Base-by-base conservation (phyloP, 2,113 vertebrate genomes). In the Ptilorrhoa leucosticta region DNA sequence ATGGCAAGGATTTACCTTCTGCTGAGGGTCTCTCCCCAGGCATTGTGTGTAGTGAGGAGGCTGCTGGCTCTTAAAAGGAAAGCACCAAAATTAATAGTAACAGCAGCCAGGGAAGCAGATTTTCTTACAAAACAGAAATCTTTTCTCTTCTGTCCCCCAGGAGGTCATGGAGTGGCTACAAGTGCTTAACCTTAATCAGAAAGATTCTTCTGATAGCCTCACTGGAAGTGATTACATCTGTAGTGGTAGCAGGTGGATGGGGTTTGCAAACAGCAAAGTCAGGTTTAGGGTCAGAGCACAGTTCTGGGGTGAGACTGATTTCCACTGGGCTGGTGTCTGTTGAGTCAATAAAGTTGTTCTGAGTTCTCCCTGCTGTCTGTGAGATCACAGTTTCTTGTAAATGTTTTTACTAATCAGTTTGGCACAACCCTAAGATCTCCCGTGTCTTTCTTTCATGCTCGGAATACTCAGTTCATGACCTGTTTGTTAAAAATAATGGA, bases 361-460 rank as follows among this genome's bases (percentile, higher is more conserved):
- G 63, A 86, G 44, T 47, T 83, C 68, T 96, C 71, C 56, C 82
- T 77, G 73, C 51, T 93, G 58, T 26, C 76, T 51, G 22, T 87
- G 87, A 93, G 91, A 89, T 91, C 91, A 92, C 56, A 53, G 2
- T 84, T 97, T 96, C 93, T 96, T 92, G 92, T 93, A 96, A 94
- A 92, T 90, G 79, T 86, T 95, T 93, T 91, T 56, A 83, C 16
- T 88, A 56, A 73, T 85, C 8, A 2, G 21, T 70, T 75, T 95
- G 92, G 95, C 90, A 94, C 44, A 93, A 70, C 31, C 64, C 44
- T 70, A 30, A 80, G 28, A 60, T 88, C 95, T 96, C 75, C 82
- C 35, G 6, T 58, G 56, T 77, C 79, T 77, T 73, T 86, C 71
- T 73, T 85, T 8, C 1, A 45, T 94, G 93, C 87, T 91, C 7